These are phyloP conservation scores for Tyria jacobaeae DNA, from an alignment of 2,888 invertebrate genomes.

Conservation along the genomic window DNA sequence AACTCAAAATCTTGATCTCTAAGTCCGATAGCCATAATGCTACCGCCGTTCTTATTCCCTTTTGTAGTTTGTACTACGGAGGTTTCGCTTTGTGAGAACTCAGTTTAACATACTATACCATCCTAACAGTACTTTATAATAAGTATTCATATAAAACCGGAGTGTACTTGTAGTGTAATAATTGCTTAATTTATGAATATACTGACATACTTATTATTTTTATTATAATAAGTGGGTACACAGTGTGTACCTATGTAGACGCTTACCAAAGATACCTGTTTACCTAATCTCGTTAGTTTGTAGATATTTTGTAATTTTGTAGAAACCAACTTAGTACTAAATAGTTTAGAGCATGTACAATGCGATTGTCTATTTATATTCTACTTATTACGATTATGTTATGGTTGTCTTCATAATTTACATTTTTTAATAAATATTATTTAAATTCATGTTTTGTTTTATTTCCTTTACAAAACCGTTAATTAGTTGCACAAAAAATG, in stretches of 20 bases:
- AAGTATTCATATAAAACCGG: neutral
- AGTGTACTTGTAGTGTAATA: neutral
- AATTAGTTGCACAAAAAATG: too few species aligned
- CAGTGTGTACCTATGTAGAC: neutral
- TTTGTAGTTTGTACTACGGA: too few species aligned
- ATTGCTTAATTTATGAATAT: neutral
- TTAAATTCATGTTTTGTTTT: slow-evolving; percentile 19
- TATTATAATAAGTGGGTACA: neutral
- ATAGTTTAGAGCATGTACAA: neutral
- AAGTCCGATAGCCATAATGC: too few species aligned
- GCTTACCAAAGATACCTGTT: slow-evolving; percentile 28
- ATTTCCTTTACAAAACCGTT: neutral
- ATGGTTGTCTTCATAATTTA: slow-evolving; percentile 18
- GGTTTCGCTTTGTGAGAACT: too few species aligned
- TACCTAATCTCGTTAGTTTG: slow-evolving; percentile 22
- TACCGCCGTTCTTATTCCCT: too few species aligned
- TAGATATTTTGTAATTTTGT: slow-evolving; percentile 35
- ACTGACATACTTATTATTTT: neutral
- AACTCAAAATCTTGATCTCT: too few species aligned
- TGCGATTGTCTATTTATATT: slow-evolving; percentile 8
- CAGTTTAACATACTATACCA: too few species aligned
- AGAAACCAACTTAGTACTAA: slow-evolving; percentile 26
- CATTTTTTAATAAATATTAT: slow-evolving; percentile 35
- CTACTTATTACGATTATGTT: slow-evolving; percentile 14
- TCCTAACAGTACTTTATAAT: too few species aligned